Conservation (phyloP, 1,140 invertebrate species). For the Macrotrachela quadricornifera region DNA sequence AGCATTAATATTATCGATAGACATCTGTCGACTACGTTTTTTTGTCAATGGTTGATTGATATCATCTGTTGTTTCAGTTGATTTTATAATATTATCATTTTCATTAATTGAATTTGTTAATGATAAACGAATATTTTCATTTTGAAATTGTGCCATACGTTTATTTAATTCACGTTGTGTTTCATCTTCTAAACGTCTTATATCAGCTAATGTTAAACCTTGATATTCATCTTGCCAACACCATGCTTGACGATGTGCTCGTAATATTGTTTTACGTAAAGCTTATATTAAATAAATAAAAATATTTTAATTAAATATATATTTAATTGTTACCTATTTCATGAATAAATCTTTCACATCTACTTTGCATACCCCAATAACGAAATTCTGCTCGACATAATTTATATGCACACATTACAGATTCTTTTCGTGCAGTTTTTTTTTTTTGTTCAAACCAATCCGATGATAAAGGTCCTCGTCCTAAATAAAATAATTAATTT, state of each 20-base stretch:
- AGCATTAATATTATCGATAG: no score
- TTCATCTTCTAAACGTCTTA: slow-evolving; percentile 75
- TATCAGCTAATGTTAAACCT: slow-evolving; percentile 86
- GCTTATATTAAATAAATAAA: slow-evolving; percentile 36
- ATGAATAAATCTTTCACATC: slow-evolving; percentile 95
- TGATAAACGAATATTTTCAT: neutral
- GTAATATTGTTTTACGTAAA: slow-evolving; percentile 84
- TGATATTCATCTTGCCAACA: slow-evolving; percentile 99
- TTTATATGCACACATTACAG: slow-evolving; percentile 96
- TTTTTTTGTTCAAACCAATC: slow-evolving; percentile 73
- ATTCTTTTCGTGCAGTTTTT: slow-evolving; percentile 36
- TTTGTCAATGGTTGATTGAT: no score
- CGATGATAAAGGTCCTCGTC: slow-evolving; percentile 62
- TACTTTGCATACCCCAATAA: slow-evolving; percentile 99
- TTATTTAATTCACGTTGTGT: slow-evolving; percentile 36
- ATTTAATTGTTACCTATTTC: no score
- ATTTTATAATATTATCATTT: neutral
- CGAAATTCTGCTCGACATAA: slow-evolving; percentile 89
- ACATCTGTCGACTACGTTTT: no score
- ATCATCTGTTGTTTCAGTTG: neutral
- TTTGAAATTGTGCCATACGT: neutral
- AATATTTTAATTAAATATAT: neutral
- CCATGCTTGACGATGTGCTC: slow-evolving; percentile 95
- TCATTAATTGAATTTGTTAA: neutral
- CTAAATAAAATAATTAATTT: no score